Base-by-base conservation (phyloP, 2,797 vertebrate species). In the Liasis olivaceus region DNA sequence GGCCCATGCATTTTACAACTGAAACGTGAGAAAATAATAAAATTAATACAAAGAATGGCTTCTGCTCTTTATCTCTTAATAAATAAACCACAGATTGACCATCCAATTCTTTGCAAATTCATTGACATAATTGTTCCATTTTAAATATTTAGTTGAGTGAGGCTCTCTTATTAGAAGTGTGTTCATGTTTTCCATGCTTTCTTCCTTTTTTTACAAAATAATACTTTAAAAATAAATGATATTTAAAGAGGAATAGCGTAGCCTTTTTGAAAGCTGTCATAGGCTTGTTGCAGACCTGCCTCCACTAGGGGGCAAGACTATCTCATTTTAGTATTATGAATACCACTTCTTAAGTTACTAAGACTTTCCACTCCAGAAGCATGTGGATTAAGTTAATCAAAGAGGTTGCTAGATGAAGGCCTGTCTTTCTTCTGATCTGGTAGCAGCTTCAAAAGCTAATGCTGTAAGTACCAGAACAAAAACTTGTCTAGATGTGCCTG, bases 361-460 rank as follows among this genome's bases (percentile, higher is more conserved):
- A 84, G 28, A 60, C 14, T 2, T 84, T 59, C 89, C 24, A 36
- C 63, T 94, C 91, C 4, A 0, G 36, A 66, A 64, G 36, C 0
- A 28, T 28, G 0, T 58, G 64, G 3, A 59, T 22, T 88, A 15
- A n/a, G n/a, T 51, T 11, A 54, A 85, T 90, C 4, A 81, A 2
- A 59, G 31, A 12, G 72, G n/a, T 24, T 60, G 31, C 56, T 59
- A 60, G n/a, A 28, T 77, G 5, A 36, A 58, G 51, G 72, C 72
- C 20, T 47, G 20, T 24, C 13, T 59, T 77, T 81, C 3, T 24
- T 60, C 14, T 36, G 31, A 90, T 81, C 36, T 17, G 15, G 4
- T 17, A 31, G 47, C 0, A 0, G 3, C 66, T 0, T 0, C 0
- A 0, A 31, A 11, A 28, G 20, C 6, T 8, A 47, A 36, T 42